Conservation (phyloP, 2,797 vertebrate species). For the Parauchenoglanis ngamensis region DNA sequence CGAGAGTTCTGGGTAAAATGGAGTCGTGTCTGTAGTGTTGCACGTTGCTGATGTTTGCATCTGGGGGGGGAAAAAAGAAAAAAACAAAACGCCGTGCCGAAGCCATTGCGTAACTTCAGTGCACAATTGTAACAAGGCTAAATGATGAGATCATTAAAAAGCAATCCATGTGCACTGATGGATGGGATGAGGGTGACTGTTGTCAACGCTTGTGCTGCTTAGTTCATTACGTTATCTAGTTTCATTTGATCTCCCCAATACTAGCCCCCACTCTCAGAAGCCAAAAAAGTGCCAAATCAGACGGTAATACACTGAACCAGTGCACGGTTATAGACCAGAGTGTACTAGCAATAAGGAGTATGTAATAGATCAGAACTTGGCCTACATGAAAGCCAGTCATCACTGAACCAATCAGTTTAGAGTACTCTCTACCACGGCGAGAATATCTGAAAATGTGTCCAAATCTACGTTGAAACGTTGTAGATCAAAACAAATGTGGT, state of each 20-base stretch:
- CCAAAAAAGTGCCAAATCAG: not conserved
- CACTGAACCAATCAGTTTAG: not conserved
- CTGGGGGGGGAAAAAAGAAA: no score
- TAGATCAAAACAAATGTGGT: not conserved
- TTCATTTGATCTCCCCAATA: not conserved
- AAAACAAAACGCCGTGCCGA: not conserved
- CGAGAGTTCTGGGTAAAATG: not conserved
- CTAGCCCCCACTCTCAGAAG: not conserved
- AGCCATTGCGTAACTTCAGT: not conserved
- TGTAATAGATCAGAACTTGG: not conserved
- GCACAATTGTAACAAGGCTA: not conserved
- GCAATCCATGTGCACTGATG: conserved; percentile 9
- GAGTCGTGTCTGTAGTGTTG: not conserved
- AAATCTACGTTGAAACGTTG: not conserved
- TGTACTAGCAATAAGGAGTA: not conserved
- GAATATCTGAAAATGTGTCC: not conserved
- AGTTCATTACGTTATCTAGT: not conserved
- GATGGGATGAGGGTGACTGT: conserved; percentile 3
- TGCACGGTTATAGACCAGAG: not conserved
- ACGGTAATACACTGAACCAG: not conserved
- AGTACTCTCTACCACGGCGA: not conserved
- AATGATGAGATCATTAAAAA: conserved; percentile 32
- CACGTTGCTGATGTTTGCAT: not conserved
- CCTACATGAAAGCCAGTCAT: not conserved
- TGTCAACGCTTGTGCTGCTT: not conserved